A percentile compares a stretch with the other conserved stretches of the same genome.
These are phyloP conservation scores for Mus spretus DNA, from an alignment of 2,797 vertebrate genomes.

Conservation along the genomic window DNA sequence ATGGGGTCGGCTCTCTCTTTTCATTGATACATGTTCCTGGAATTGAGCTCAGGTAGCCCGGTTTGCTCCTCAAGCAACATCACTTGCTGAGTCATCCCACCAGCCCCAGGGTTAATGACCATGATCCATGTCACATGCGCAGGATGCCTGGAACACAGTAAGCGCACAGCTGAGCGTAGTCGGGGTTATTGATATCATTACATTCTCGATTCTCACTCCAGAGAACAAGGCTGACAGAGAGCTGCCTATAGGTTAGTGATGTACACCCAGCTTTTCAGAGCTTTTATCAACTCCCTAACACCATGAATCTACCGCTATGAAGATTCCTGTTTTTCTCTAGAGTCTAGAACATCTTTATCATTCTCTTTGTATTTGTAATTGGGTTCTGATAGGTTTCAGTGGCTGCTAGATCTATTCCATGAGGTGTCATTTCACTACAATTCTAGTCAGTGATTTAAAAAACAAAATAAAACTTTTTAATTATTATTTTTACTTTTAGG, in stretches of 20 bases:
- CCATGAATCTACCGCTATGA: neutral
- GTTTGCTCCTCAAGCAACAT: neutral
- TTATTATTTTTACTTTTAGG: neutral
- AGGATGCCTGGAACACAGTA: neutral
- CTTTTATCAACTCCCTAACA: neutral
- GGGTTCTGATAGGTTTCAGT: neutral
- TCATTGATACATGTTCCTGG: neutral
- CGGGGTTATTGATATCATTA: neutral
- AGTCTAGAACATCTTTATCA: neutral
- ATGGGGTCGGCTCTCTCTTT: neutral
- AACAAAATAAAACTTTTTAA: neutral
- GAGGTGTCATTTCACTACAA: neutral
- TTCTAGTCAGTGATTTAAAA: neutral
- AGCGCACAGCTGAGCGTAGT: neutral
- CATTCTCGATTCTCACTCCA: neutral
- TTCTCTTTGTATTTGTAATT: neutral
- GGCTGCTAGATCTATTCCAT: neutral
- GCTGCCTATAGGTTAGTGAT: neutral
- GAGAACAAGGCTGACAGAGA: neutral
- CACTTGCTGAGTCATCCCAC: neutral
- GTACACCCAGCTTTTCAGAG: neutral
- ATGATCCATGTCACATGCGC: neutral
- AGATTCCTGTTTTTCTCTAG: neutral
- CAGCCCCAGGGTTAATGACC: neutral
- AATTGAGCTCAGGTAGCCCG: too few species aligned